Percentiles rank a stretch among this genome's conserved stretches.
phyloP scores from a whole-genome alignment of 2,797 vertebrate genomes.

The Hozukius guyotensis region DNA sequence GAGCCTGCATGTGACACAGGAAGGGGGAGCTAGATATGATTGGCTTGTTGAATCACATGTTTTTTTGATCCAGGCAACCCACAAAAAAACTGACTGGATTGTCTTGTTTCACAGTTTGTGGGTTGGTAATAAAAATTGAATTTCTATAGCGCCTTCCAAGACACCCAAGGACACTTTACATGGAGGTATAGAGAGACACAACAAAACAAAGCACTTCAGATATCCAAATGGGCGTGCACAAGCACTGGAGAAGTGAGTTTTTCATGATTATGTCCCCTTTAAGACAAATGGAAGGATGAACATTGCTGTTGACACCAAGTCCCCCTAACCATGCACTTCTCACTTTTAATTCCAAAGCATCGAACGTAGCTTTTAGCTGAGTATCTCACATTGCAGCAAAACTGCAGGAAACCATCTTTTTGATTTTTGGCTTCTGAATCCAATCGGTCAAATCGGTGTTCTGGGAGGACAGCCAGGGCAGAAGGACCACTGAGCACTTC shows the following conservation, averaged over 20 bases:
- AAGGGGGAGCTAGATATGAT: neutral
- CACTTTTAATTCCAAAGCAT: neutral
- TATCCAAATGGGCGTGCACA: no score
- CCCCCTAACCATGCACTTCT: neutral
- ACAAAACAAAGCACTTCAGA: no score
- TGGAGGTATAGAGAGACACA: no score
- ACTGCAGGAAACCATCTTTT: constrained; percentile 1
- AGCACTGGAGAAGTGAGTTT: no score
- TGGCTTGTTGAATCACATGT: neutral
- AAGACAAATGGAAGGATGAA: neutral
- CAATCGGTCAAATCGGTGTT: constrained; percentile 58
- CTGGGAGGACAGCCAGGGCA: constrained; percentile 18
- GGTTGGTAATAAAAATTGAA: neutral
- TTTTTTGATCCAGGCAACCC: neutral
- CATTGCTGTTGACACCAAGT: neutral
- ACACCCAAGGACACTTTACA: no score
- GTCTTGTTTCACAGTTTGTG: neutral
- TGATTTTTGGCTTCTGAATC: constrained; percentile 17
- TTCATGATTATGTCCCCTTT: no score
- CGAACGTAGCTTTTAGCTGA: neutral
- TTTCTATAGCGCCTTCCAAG: no score
- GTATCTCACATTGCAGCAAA: neutral
- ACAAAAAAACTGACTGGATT: neutral
- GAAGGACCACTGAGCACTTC: constrained; percentile 59
- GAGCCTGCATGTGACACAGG: no score